Evolutionary conservation across 2,113 vertebrate species (phyloP).

Genomic region (Macquaria ambigua): DNA sequence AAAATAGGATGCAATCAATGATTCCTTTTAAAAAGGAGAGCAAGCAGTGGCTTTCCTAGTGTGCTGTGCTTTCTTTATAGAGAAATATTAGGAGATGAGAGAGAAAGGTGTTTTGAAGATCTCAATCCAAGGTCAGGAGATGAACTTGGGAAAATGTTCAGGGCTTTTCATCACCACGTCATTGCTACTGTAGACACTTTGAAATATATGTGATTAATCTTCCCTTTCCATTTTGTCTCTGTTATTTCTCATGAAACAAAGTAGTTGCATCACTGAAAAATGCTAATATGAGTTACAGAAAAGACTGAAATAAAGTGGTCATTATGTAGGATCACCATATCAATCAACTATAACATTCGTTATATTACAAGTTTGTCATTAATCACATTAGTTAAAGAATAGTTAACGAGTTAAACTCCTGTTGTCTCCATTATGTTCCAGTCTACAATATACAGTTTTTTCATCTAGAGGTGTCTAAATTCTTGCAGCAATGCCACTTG

Average conservation of each 20-base stretch:
- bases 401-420: background rate
- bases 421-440: background rate
- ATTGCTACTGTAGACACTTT: background rate
- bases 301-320: background rate
- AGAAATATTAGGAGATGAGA: background rate
- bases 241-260: background rate
- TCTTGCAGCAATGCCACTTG: background rate
- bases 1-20: slow-evolving; percentile 26
- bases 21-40: slow-evolving; percentile 1
- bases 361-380: background rate
- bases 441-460: background rate
- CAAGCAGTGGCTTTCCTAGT: background rate
- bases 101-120: background rate
- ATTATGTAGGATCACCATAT: background rate
- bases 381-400: too few relatives aligned
- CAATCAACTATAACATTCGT: background rate
- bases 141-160: background rate
- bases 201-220: background rate
- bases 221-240: background rate
- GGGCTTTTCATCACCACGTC: slow-evolving; percentile 12
- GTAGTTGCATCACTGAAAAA: background rate
- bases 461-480: background rate
- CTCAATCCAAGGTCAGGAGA: slow-evolving; percentile 8
- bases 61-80: background rate
- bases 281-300: background rate